Conservation (phyloP, 2,797 vertebrate species). For the Sebastes kiyomatsui region DNA sequence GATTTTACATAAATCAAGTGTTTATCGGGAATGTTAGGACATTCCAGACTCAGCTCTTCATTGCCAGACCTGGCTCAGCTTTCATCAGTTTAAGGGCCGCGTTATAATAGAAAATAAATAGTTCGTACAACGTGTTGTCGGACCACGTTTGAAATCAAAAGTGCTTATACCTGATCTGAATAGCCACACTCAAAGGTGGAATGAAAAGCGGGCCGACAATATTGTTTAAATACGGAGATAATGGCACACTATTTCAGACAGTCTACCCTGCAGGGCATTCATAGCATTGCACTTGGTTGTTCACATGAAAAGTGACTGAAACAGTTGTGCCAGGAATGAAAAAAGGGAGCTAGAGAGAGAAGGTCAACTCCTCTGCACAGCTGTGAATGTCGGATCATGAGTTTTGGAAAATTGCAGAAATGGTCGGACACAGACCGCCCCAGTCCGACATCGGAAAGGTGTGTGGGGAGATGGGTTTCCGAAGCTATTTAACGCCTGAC, state of each 20-base stretch:
- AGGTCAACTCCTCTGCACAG: no score
- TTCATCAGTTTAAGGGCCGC: neutral
- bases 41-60: neutral
- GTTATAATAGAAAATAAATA: neutral
- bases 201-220: neutral
- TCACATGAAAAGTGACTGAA: neutral
- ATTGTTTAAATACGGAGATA: no score
- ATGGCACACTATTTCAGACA: no score
- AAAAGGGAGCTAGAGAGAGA: no score
- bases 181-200: rapidly evolving
- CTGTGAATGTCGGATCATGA: no score
- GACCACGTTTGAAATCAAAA: no score
- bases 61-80: neutral
- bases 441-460: neutral
- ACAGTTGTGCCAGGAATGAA: no score
- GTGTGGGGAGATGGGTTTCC: neutral
- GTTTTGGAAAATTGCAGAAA: neutral
- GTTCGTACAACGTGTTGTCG: neutral
- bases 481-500: neutral
- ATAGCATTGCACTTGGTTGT: neutral
- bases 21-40: neutral
- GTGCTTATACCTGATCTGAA: neutral
- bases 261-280: no score
- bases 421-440: neutral
- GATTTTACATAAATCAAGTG: neutral